Base-by-base conservation (phyloP, 2,888 invertebrate species). In the Temnothorax rugatulus region DNA sequence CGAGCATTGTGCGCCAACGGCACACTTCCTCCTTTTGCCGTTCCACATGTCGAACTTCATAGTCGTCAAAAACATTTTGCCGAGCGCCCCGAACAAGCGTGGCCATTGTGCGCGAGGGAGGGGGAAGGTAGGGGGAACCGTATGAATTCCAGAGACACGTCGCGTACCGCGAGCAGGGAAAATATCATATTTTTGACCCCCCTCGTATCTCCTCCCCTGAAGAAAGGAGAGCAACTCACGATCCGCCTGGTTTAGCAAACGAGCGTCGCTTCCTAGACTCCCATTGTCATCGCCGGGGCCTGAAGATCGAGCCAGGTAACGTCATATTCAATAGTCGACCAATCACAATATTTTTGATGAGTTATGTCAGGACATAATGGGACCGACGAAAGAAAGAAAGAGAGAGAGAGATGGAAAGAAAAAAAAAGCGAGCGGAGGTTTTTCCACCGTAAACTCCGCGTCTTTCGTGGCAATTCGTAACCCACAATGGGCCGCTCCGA, bases 331-430 rank as follows among this genome's bases (percentile, higher is more conserved):
- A 89, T 90, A 89, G 83, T 85, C 90, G 87, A 90, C 95, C 94
- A 94, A 95, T 95, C 95, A 94, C 95, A 95, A 94, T 94, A 94
- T 94, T 95, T 95, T 94, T 94, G 94, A 95, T 94, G 93, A 94
- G 94, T 94, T 95, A 94, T 94, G 94, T 92, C 93, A 92, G 92
- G 87, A 92, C 88, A 94, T 93, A 94, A 94, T 94, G 90, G 93
- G 71, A 74, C 74, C 71, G 41, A 52, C 69, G 84, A 85, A 86
- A 86, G 47, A n/a, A 44, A 59, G 59, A 44, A 63, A 15, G 50
- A 21, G 41, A 50, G 25, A 41, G 21, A 47, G 52, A 68, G 38
- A 52, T 9, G n/a, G 44, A 63, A 2, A 63, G 4, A 38, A 5
- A 9, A 52, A 73, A 52, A 54, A 38, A 52, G 57, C 25, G 57